Evolutionary conservation across 23 tunicate genomes (phyloP).

Genomic region (Oikopleura dioica): DNA sequence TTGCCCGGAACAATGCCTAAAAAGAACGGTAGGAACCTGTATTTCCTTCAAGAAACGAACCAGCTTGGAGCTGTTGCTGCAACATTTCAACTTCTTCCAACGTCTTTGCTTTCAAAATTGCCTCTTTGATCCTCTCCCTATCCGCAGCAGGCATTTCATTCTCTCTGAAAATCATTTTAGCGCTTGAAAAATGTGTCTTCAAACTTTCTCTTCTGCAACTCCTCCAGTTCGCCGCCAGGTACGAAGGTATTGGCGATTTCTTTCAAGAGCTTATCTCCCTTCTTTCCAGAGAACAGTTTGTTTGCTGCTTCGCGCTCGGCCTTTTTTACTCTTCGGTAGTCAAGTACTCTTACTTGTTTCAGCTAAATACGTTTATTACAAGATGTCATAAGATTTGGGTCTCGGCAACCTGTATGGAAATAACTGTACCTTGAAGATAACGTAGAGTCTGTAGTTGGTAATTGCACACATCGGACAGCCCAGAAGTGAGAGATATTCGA

Average conservation of each 20-base stretch:
- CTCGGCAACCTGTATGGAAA: background rate
- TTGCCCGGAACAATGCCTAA: background rate
- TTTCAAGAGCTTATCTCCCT: conserved; percentile 37
- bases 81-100: conserved; percentile 66
- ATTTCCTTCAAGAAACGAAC: conserved; percentile 10
- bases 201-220: too few relatives aligned
- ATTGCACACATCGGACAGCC: conserved; percentile 39
- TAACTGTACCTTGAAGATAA: background rate
- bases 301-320: conserved; percentile 50
- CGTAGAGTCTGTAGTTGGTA: conserved; percentile 23
- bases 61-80: conserved; percentile 41
- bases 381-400: background rate
- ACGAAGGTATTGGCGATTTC: conserved; percentile 39
- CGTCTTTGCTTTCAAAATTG: conserved; percentile 51
- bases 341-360: conserved; percentile 50
- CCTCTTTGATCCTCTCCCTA: conserved; percentile 21
- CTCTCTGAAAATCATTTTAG: background rate
- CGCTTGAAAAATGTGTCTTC: too few relatives aligned
- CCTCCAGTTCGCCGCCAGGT: conserved; percentile 27
- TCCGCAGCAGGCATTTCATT: background rate
- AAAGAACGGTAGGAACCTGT: background rate
- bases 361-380: background rate
- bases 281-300: conserved; percentile 49
- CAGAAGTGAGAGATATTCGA: conserved; percentile 42
- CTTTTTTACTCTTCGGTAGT: conserved; percentile 32